phyloP scores from a whole-genome alignment of 2,797 vertebrate species.

The Centroberyx gerrardi region DNA sequence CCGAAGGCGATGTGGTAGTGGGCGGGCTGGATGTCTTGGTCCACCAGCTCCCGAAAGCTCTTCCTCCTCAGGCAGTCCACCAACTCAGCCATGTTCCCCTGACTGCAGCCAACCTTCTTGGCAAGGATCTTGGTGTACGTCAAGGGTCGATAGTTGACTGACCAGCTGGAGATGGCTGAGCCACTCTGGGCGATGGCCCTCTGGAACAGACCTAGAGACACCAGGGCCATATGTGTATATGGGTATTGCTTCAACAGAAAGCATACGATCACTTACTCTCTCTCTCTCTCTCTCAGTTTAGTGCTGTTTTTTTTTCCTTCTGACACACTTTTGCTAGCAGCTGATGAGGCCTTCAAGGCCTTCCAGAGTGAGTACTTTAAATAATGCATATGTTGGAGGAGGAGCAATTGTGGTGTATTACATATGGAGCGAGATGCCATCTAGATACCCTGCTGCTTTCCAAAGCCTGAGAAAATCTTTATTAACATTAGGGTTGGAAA shows the following conservation, averaged over 20 bases:
- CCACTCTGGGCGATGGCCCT: constrained; percentile 96
- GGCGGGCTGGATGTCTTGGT: constrained; percentile 96
- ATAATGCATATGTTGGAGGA: constrained; percentile 77
- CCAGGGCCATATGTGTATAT: constrained; percentile 5
- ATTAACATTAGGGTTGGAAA: constrained; percentile 54
- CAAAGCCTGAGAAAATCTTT: constrained; percentile 55
- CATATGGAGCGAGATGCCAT: constrained; percentile 51
- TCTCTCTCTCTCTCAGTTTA: constrained; percentile 3
- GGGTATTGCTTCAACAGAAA: constrained; percentile 21
- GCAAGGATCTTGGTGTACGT: constrained; percentile 94
- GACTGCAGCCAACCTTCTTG: constrained; percentile 93
- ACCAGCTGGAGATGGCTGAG: constrained; percentile 96
- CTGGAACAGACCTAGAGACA: constrained; percentile 91
- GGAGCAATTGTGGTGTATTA: constrained; percentile 55
- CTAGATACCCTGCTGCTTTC: constrained; percentile 41
- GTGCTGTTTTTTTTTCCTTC: constrained; percentile 21
- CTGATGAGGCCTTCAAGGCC: constrained; percentile 65
- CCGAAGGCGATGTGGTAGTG: constrained; percentile 97
- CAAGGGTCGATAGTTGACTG: constrained; percentile 93
- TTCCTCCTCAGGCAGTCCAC: constrained; percentile 94
- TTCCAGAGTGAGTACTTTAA: constrained; percentile 61
- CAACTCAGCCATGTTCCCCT: constrained; percentile 88
- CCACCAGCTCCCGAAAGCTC: constrained; percentile 93
- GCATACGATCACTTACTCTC: constrained; percentile 45
- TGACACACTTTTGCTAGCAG: constrained; percentile 69